phyloP scores from a whole-genome alignment of 1,140 invertebrate genomes.

The Papilio dardanus region DNA sequence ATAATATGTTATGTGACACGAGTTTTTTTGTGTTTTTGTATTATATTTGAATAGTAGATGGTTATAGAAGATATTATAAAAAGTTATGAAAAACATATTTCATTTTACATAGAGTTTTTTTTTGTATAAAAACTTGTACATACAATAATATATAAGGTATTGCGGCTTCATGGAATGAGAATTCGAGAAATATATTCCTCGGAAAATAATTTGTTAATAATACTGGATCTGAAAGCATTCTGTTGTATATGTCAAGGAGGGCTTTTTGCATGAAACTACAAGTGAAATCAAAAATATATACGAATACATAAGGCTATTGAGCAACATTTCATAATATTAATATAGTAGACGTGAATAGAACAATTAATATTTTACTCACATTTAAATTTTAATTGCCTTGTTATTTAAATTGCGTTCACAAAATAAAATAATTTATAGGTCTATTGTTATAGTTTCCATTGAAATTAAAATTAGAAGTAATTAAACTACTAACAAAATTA shows the following conservation, averaged over 20 bases:
- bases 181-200: too few species aligned
- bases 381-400: not conserved
- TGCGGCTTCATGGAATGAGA: too few species aligned
- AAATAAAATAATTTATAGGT: not conserved
- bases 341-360: not conserved
- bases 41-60: too few species aligned
- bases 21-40: too few species aligned
- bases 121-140: too few species aligned
- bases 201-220: not conserved
- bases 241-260: not conserved
- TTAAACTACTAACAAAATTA: not conserved
- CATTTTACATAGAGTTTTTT: not conserved
- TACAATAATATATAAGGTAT: too few species aligned
- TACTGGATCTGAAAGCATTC: not conserved
- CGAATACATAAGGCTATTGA: too few species aligned
- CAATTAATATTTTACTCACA: not conserved
- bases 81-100: too few species aligned
- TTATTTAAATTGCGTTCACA: not conserved
- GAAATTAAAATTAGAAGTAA: not conserved
- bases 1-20: too few species aligned
- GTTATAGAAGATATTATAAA: too few species aligned
- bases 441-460: not conserved
- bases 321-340: too few species aligned
- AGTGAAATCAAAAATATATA: not conserved
- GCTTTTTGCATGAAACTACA: not conserved